Percentiles rank a stretch among this genome's conserved stretches.
These are phyloP conservation scores for Rhaphigaster nebulosa DNA, from an alignment of 2,888 invertebrate genomes.

Conservation along the genomic window DNA sequence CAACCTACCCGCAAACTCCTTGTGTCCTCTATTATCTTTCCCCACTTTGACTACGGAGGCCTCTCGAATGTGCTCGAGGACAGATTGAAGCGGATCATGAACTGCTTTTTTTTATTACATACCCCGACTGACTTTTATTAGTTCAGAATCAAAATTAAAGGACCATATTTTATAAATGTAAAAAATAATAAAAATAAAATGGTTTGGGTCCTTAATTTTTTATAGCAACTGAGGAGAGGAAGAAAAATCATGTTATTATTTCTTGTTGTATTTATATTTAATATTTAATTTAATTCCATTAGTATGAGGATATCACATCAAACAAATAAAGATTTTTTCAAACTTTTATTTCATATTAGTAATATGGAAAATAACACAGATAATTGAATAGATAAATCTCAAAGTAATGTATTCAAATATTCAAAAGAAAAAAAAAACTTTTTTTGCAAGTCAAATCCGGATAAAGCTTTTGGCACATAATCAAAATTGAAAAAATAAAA, in stretches of 20 bases:
- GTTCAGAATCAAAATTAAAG: too few species aligned
- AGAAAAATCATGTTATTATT: not conserved
- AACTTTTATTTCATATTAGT: not conserved
- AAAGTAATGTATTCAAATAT: not conserved
- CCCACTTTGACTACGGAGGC: too few species aligned
- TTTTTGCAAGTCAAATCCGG: not conserved
- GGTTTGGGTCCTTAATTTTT: too few species aligned
- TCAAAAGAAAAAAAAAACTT: not conserved
- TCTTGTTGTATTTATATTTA: not conserved
- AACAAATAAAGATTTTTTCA: not conserved
- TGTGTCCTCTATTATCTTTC: too few species aligned
- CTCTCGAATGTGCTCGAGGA: too few species aligned
- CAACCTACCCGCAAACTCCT: too few species aligned
- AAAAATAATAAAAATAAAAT: too few species aligned
- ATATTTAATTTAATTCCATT: not conserved
- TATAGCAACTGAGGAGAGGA: too few species aligned
- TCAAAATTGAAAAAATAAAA: not conserved
- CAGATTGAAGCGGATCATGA: too few species aligned
- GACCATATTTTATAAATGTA: too few species aligned
- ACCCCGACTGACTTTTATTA: too few species aligned
- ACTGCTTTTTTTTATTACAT: too few species aligned
- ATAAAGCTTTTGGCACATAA: not conserved
- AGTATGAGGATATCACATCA: not conserved
- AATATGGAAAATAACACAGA: not conserved
- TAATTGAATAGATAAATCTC: not conserved